Evolutionary conservation across 2,113 vertebrate species (phyloP), one percentile per base, ranked within the genome.

Genomic region (Arenaria interpres): DNA sequence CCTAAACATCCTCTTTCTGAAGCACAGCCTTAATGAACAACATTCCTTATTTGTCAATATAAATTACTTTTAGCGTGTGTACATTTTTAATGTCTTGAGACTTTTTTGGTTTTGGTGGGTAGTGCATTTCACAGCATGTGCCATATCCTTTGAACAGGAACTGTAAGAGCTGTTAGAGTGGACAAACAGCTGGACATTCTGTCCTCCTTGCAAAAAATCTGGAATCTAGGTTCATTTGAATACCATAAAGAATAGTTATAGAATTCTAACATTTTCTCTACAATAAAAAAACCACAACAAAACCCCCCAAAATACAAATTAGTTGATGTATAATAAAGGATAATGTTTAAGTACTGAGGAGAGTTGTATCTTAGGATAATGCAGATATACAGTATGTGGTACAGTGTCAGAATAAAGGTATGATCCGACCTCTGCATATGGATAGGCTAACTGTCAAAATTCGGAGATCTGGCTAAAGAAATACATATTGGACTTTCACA

Each of bases 1-100:
- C 97, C 97, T 96, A 83, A 96, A 96, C 67, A 94, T 97, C 83
- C 81, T 95, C 24, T 92, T 88, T 93, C 84, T 95, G 96, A 98
- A 98, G 97, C 98, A 98, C 98, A 98, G 98, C 97, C 94, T 98
- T 97, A 98, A 98, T 89, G 97, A 98, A 97, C 84, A 89, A 97
- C 98, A 98, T 98, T 98, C 98, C 98, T 98, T 97, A 96, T 97
- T 97, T 98, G 97, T 98, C 96, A 95, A 12, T 98, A 98, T 98
- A 90, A 98, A 98, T 98, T 98, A 97, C 96, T 97, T 98, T 97
- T 91, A 90, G 56, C 88, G 96, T 95, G 93, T 95, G 95, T 97
- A 97, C 95, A 97, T 98, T 98, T 97, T 97, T 97, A 96, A 93
- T 98, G 96, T 97, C 92, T 95, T 83, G 79, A 96, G 60, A 93